Base-by-base conservation (phyloP, 2,888 invertebrate species). In the Strigamia maritima region DNA sequence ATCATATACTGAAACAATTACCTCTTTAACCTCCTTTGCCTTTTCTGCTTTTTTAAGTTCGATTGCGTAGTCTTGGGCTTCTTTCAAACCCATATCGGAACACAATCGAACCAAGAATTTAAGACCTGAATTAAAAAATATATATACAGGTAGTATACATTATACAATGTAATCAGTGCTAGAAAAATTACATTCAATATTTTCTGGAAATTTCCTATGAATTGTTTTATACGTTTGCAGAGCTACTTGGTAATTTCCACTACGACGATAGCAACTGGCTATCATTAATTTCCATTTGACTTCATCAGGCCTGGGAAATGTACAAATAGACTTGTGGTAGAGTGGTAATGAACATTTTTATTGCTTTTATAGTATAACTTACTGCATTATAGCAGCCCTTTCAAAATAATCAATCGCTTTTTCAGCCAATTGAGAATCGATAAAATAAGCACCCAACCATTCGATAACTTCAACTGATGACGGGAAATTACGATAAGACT, bases 191-290 rank as follows among this genome's bases (percentile, higher is more conserved):
- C 98, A 98, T 85, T 97, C 96, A 0, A 94, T 90, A 86, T 98
- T 97, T 81, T 98, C 97, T 0, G 98, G 98, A 86, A 98, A 98
- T 82, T 91, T 90, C 24, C 90, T 89, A 84, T 97, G 93, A 83
- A 98, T 92, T 82, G 91, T 90, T 87, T 94, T 93, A 86, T 95
- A 97, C 0, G 93, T 89, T 8, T 91, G 89, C 24, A 96, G 88
- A 10, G 95, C 95, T 83, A 92, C 92, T 82, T 93, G 93, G 85
- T 94, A 94, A 84, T 92, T 92, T 35, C 95, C 95, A 79, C 92
- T 92, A 82, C 94, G 89, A 60, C 94, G 89, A 83, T 94, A 91
- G 85, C 94, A 94, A 40, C 92, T 92, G 10, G 95, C 95, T 76
- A 94, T 92, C 87, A 94, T 91, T 84, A 96, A 88, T 85, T 92